Base-by-base conservation (phyloP, 2,888 invertebrate genomes). In the Monoplex corrugatus region DNA sequence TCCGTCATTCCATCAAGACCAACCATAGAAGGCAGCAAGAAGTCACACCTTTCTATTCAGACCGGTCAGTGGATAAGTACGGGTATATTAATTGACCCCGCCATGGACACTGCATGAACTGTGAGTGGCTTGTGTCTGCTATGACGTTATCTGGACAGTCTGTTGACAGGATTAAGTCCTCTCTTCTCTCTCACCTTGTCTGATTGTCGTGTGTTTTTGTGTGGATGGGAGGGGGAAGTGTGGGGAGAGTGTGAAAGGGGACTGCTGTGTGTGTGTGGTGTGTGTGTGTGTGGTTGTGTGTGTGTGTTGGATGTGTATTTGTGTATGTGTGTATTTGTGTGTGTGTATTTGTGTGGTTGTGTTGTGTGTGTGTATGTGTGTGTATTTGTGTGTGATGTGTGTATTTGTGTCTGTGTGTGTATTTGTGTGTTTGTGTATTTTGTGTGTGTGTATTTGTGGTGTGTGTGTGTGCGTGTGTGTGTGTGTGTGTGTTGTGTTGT, bases 331-430 rank as follows among this genome's bases (percentile, higher is more conserved):
- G 23, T 23, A 32, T 16, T 16, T 68, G n/a, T n/a, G n/a, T 68
- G 23, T 68, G 68, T 68, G n/a, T 68, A 28, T 68, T 6, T 68
- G 68, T 68, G 68, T 68, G n/a, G 28, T 28, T 68, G 68, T n/a
- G 68, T 68, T 68, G 68, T 68, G n/a, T 68, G 68, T 68, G 68
- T n/a, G 68, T 68, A n/a, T 68, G 68, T n/a, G 68, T 68, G n/a
- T 68, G 68, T 68, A 8, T 68, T 6, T 16, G 8, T 6, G 68
- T 16, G 68, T 16, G 68, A n/a, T 57, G 57, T 5, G 57, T 2
- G 57, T 5, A 28, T 57, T 2, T 1, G 57, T 57, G 57, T 57
- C 19, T 2, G 57, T 57, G 57, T 57, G 57, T 57, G 57, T 57
- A 28, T 57, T 16, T 57, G 3, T 57, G 57, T 57, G 57, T 57